A percentile compares a stretch with the other conserved stretches of the same genome.
phyloP scores from a whole-genome alignment of 2,888 invertebrate genomes.

The Acanthacorydalis orientalis region DNA sequence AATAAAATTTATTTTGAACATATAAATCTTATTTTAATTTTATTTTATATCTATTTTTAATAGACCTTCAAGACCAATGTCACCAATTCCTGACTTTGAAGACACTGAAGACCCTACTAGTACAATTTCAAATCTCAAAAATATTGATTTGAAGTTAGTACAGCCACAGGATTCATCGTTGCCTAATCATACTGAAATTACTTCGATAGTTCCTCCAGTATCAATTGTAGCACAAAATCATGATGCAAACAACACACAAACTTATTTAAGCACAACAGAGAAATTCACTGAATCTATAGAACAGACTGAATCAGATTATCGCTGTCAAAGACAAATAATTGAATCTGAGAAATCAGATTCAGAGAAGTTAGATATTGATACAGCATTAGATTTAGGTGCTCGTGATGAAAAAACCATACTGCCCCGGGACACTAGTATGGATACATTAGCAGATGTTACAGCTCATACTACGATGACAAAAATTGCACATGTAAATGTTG shows the following conservation, averaged over 20 bases:
- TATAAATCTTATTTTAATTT: no score
- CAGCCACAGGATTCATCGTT: not conserved
- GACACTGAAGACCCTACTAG: conserved; percentile 18
- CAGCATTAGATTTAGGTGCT: conserved; percentile 5
- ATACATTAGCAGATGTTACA: conserved; percentile 36
- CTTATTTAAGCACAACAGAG: not conserved
- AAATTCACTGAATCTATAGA: not conserved
- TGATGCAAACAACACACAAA: not conserved
- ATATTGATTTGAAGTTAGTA: not conserved
- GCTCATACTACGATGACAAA: conserved; percentile 41
- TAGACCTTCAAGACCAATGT: conserved; percentile 52
- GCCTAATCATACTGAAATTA: not conserved
- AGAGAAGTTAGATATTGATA: conserved; percentile 6
- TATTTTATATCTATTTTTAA: not conserved
- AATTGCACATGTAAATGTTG: conserved; percentile 44
- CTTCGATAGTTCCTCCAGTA: not conserved
- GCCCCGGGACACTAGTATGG: conserved; percentile 53
- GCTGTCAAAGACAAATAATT: not conserved
- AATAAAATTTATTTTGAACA: not conserved
- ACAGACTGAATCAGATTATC: not conserved
- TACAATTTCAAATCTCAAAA: conserved; percentile 10
- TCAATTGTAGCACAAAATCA: not conserved
- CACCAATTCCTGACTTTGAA: conserved; percentile 51
- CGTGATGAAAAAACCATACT: conserved; percentile 30
- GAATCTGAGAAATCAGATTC: conserved; percentile 5